Base-by-base conservation (phyloP, 2,797 vertebrate species). In the Danio aesculapii region DNA sequence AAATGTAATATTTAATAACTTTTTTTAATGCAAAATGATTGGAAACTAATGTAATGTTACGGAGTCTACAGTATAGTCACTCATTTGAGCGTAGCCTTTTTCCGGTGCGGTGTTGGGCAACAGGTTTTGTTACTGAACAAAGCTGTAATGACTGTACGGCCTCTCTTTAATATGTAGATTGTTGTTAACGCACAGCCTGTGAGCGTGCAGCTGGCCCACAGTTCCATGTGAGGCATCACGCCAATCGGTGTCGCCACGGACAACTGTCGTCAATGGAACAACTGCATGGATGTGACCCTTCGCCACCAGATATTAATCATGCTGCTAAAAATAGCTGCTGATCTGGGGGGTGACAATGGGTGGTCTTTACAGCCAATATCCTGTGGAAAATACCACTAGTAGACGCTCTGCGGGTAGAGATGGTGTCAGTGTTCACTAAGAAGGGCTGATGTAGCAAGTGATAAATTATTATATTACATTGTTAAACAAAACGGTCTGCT, bases 261-360 rank as follows among this genome's bases (percentile, higher is more conserved):
- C 90, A 89, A 94, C 92, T 62, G 88, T 92, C 89, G 91, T 94
- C 93, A 94, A 93, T 94, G 90, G 91, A 94, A 91, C 93, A 94
- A 92, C 92, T 93, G 91, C 90, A 50, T 69, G 90, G 91, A 93
- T 93, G 90, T 93, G 93, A 94, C 93, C 93, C 86, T 89, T 89
- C 92, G 91, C 92, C 92, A 91, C 91, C 90, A 93, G 90, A 94
- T 94, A 94, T 94, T 94, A 94, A 94, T 95, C 94, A 94, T 90
- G 85, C 75, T 75, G 64, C 92, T 95, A 94, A 92, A 93, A 94
- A 95, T 94, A 95, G 90, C 83, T 79, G 82, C 63, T 82, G 85
- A 89, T 90, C 88, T 88, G 87, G 89, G 84, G 91, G 90, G 87
- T 88, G 90, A 91, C 92, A 90, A 91, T 92, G 86, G 91, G 89